Evolutionary conservation across 2,888 invertebrate genomes (phyloP).

Genomic region (Morpho achilles): DNA sequence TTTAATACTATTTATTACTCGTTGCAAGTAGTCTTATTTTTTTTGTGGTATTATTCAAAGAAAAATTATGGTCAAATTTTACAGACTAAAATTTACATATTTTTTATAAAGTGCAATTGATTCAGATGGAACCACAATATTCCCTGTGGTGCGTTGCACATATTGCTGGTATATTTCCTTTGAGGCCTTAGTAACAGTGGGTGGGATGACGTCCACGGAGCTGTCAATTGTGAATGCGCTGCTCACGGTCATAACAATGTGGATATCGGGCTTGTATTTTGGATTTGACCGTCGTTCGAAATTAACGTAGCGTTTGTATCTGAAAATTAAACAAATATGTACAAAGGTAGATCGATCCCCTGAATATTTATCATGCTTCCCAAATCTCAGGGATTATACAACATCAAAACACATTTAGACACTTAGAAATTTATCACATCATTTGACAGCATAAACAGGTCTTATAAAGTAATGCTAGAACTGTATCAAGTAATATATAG

Average conservation of each 20-base stretch:
- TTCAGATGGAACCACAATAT: conserved; percentile 49
- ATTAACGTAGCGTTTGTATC: conserved; percentile 80
- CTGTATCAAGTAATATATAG: too few relatives aligned
- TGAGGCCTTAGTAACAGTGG: conserved; percentile 81
- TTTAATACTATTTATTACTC: too few relatives aligned
- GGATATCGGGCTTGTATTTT: conserved; percentile 65
- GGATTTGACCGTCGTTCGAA: conserved; percentile 82
- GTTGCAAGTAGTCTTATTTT: too few relatives aligned
- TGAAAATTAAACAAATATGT: conserved; percentile 35
- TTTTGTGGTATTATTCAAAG: too few relatives aligned
- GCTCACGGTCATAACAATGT: conserved; percentile 79
- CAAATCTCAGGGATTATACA: too few relatives aligned
- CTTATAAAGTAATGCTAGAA: too few relatives aligned
- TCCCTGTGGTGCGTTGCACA: conserved; percentile 78
- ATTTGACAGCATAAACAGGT: too few relatives aligned
- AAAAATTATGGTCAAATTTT: neutral
- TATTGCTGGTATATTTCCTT: conserved; percentile 85
- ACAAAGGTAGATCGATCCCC: neutral
- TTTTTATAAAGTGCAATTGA: conserved; percentile 50
- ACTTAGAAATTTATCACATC: too few relatives aligned
- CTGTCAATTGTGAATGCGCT: conserved; percentile 83
- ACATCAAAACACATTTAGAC: too few relatives aligned
- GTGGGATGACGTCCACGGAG: conserved; percentile 81
- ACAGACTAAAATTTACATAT: conserved; percentile 53
- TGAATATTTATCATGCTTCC: too few relatives aligned